Conservation (phyloP, 2,113 vertebrate species). For the Phaethornis superciliosus region DNA sequence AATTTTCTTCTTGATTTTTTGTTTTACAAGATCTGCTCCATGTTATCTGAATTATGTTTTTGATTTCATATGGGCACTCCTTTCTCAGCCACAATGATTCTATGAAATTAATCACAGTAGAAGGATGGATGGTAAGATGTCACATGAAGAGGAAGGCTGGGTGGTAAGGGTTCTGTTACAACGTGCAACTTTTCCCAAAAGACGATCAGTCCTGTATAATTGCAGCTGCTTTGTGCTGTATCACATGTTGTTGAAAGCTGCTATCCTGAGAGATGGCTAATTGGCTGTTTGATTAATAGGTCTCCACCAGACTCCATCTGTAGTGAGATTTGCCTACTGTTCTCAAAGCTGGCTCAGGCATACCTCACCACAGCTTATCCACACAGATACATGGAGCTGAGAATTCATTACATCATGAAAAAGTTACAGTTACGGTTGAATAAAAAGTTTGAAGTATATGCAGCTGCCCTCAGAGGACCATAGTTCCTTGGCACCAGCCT, state of each 20-base stretch:
- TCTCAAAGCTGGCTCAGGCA: conserved; percentile 11
- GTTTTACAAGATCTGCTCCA: neutral
- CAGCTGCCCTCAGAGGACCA: neutral
- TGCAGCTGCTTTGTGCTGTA: neutral
- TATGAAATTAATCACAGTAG: neutral
- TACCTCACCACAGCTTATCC: neutral
- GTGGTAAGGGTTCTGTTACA: neutral
- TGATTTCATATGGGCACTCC: neutral
- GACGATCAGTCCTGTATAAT: neutral
- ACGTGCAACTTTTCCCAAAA: neutral
- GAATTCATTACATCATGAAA: neutral
- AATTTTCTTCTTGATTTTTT: neutral
- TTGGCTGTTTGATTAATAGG: conserved; percentile 56
- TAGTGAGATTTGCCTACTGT: conserved; percentile 22
- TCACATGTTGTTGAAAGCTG: neutral
- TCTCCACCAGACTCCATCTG: conserved; percentile 33
- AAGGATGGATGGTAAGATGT: neutral
- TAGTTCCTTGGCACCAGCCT: neutral
- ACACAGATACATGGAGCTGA: neutral
- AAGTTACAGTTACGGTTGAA: neutral
- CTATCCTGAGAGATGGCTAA: conserved; percentile 25
- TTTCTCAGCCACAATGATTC: neutral
- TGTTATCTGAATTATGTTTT: neutral
- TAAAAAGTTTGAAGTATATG: neutral
- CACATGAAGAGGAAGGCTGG: neutral